These are phyloP conservation scores for Pomatorhinus ruficollis DNA, from an alignment of 2,113 vertebrate genomes.

Conservation along the genomic window DNA sequence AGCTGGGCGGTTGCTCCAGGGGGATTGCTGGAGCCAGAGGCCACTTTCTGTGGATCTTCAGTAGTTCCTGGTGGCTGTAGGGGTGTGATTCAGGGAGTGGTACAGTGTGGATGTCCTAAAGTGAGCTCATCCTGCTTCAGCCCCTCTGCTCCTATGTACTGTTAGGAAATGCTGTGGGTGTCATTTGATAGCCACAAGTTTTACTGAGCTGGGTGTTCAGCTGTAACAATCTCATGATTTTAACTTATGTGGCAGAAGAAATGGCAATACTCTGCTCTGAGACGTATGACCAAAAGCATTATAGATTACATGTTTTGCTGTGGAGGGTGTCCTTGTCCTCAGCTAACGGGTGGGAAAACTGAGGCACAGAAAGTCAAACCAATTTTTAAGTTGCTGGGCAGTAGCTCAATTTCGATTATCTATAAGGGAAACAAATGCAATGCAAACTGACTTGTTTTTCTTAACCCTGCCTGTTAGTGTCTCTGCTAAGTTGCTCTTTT, in stretches of 20 bases:
- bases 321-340: background rate
- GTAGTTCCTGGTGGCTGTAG: background rate
- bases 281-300: background rate
- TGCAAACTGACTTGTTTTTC: background rate
- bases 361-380: background rate
- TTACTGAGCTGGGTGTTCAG: background rate
- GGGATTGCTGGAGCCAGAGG: background rate
- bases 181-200: accelerated
- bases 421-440: background rate
- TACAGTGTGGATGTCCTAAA: background rate
- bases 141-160: accelerated
- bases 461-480: background rate
- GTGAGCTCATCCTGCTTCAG: background rate
- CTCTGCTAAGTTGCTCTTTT: background rate
- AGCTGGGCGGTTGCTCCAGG: background rate
- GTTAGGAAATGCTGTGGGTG: background rate
- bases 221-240: background rate
- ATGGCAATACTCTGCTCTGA: background rate
- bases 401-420: background rate
- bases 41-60: background rate
- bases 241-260: background rate
- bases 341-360: background rate
- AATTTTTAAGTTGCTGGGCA: background rate
- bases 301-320: background rate
- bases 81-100: background rate